Base-by-base conservation (phyloP, 2,888 invertebrate genomes). In the Nomada flava region DNA sequence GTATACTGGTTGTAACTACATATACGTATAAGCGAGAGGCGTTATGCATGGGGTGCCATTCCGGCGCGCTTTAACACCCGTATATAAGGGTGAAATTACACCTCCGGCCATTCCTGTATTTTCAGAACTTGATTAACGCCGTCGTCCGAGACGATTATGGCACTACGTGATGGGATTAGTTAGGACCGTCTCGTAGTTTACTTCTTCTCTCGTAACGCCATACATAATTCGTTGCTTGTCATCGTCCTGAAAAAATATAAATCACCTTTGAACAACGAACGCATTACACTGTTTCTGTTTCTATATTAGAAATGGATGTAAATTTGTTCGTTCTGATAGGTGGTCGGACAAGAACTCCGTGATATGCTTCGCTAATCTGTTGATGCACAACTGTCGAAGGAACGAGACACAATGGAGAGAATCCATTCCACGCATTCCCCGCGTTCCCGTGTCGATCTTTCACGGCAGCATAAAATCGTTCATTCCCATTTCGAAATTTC, bases 71-170 rank as follows among this genome's bases (percentile, higher is more conserved):
- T 89, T 89, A 91, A 90, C 90, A 87, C 89, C 88, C 84, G 82
- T 87, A 86, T 84, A 89, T 87, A 88, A 90, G 89, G 87, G 87
- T 86, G 88, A 90, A 91, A 91, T 91, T 90, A 89, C 88, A 88
- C 80, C 90, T 86, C 83, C 76, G 85, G 86, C 81, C 76, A 86
- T 88, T 89, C 87, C 77, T 87, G 88, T 87, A 88, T 91, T 92
- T 92, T 90, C 89, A 86, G 89, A 90, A 91, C 89, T 90, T 90
- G 88, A 91, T 91, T 91, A 91, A 90, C 89, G 85, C 80, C 71
- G 83, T 77, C 84, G 83, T 88, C 82, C 86, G 80, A 82, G 81
- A 87, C 87, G 89, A 88, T 88, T 88, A 88, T 88, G 82, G 84
- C 83, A 76, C 68, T 85, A 79, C 82, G 85, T 79, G 84, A 89